These are phyloP conservation scores for Actinemys pallida DNA, from an alignment of 2,113 vertebrate species.

Conservation along the genomic window DNA sequence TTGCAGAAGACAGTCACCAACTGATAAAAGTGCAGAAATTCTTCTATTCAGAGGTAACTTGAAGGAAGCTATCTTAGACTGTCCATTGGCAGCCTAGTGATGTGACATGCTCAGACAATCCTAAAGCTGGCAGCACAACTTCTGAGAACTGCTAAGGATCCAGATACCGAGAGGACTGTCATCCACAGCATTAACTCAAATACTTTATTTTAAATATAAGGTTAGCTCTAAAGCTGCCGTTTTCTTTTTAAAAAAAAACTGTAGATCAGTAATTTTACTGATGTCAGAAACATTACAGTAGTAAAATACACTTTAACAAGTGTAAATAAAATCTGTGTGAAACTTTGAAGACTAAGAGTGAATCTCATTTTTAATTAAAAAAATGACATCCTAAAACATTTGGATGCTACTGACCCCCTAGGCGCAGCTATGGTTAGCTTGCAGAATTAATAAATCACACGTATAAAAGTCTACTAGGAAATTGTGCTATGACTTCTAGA, in stretches of 20 bases:
- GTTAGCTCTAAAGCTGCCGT: conserved; percentile 55
- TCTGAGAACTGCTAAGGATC: conserved; percentile 63
- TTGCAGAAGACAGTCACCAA: conserved; percentile 39
- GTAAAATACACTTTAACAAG: conserved; percentile 53
- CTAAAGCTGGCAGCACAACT: conserved; percentile 49
- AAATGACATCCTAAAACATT: not conserved
- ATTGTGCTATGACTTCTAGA: not conserved
- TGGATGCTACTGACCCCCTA: not conserved
- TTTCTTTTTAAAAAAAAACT: conserved; percentile 13
- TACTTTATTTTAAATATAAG: not conserved
- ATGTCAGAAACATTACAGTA: conserved; percentile 63
- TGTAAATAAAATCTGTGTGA: conserved; percentile 49
- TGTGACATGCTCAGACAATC: conserved; percentile 64
- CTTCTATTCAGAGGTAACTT: conserved; percentile 52
- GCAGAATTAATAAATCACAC: conserved; percentile 13
- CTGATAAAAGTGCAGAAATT: conserved; percentile 50
- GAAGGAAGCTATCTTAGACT: conserved; percentile 49
- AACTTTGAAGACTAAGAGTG: conserved; percentile 24
- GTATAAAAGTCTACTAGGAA: conserved; percentile 3
- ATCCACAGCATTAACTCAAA: conserved; percentile 25
- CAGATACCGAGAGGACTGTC: conserved; percentile 52
- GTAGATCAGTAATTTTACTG: conserved; percentile 45
- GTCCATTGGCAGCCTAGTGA: conserved; percentile 60
- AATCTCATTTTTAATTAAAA: not conserved
- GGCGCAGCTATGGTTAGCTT: not conserved